Evolutionary conservation across 1,140 invertebrate genomes (phyloP).

Genomic region (Aphelinus certus): DNA sequence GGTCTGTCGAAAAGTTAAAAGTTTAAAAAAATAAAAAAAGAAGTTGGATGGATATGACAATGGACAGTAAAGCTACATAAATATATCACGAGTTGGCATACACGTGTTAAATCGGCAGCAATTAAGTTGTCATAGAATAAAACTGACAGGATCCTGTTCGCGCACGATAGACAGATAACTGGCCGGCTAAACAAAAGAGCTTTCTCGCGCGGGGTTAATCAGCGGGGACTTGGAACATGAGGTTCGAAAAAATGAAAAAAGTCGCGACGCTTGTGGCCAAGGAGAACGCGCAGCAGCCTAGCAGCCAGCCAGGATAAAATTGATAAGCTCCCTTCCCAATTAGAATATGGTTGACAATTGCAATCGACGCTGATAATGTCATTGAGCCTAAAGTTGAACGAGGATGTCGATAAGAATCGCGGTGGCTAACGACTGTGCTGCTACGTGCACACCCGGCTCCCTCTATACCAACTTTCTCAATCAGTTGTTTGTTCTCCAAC

Average conservation of each 20-base stretch:
- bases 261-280: neutral
- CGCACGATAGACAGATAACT: conserved; percentile 30
- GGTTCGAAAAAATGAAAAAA: too few species aligned
- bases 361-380: conserved; percentile 18
- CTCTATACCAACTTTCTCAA: conserved; percentile 33
- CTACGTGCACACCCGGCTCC: neutral
- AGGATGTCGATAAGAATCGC: conserved; percentile 29
- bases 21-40: conserved; percentile 1
- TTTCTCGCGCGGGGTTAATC: conserved; percentile 4
- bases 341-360: conserved; percentile 31
- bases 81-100: conserved; percentile 29
- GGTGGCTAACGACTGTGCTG: conserved; percentile 1
- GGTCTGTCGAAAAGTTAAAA: neutral
- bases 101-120: conserved; percentile 36
- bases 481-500: neutral
- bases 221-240: neutral
- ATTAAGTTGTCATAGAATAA: conserved; percentile 41
- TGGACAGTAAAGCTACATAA: conserved; percentile 7
- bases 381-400: conserved; percentile 1
- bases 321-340: conserved; percentile 28
- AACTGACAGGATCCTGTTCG: conserved; percentile 40
- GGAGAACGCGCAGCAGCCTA: neutral
- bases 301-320: conserved; percentile 5
- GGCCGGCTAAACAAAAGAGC: conserved; percentile 28
- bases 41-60: neutral